phyloP scores from a whole-genome alignment of 2,797 vertebrate species.

The Pseudotriccus pelzelni region DNA sequence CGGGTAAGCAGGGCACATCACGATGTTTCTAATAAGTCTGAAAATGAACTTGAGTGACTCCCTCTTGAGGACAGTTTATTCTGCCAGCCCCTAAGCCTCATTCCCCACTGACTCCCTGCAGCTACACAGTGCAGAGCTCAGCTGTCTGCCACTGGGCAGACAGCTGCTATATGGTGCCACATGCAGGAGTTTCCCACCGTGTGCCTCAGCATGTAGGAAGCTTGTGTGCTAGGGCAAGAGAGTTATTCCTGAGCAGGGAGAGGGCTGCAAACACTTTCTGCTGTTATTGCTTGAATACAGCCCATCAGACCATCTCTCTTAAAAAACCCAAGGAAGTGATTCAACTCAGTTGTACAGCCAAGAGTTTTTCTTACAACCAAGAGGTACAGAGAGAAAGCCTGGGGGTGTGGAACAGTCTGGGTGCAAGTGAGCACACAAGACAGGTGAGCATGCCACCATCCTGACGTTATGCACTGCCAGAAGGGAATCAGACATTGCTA shows the following conservation, averaged over 20 bases:
- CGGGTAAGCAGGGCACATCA: neutral
- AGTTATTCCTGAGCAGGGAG: neutral
- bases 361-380: neutral
- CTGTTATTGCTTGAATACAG: neutral
- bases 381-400: neutral
- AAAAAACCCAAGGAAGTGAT: neutral
- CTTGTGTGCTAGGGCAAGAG: neutral
- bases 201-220: neutral
- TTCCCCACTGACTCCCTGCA: neutral
- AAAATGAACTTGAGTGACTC: neutral
- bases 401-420: neutral
- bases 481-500: neutral
- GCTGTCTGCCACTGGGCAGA: neutral
- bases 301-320: neutral
- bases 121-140: neutral
- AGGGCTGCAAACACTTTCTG: neutral
- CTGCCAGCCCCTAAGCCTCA: neutral
- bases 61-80: neutral
- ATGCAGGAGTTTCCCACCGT: neutral
- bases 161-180: neutral
- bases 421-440: neutral
- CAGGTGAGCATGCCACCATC: rapidly evolving
- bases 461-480: neutral
- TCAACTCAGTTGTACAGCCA: neutral
- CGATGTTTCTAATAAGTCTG: neutral